Conservation (phyloP, 2,888 invertebrate species). For the Xanthorhoe spadicearia region DNA sequence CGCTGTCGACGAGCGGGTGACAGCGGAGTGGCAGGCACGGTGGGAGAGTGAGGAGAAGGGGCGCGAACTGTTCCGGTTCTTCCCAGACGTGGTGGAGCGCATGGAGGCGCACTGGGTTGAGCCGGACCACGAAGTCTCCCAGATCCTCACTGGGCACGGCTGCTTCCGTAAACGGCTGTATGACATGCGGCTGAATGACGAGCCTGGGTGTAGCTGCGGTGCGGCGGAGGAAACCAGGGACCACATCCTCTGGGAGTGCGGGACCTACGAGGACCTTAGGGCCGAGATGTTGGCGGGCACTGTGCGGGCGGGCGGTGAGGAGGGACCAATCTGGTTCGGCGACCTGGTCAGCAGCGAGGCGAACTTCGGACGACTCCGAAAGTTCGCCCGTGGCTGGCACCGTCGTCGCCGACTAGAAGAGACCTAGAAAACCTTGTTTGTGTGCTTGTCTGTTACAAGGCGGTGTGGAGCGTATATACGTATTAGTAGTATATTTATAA, state of each 20-base stretch:
- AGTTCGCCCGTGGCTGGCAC: too few species aligned
- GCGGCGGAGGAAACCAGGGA: constrained; percentile 5
- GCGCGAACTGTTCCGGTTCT: constrained; percentile 6
- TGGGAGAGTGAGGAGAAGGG: constrained; percentile 1
- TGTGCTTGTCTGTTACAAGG: too few species aligned
- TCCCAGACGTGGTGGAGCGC: constrained; percentile 19
- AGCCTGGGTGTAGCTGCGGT: constrained; percentile 3
- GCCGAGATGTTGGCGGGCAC: neutral
- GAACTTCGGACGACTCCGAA: too few species aligned
- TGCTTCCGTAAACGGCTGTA: neutral
- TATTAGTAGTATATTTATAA: too few species aligned
- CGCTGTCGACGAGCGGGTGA: neutral
- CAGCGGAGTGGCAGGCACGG: neutral
- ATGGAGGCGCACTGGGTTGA: constrained; percentile 21
- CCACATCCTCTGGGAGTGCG: constrained; percentile 11
- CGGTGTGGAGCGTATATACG: too few species aligned
- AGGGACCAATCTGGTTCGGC: neutral
- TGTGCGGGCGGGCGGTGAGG: neutral
- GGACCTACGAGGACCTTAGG: neutral
- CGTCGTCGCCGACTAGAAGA: too few species aligned
- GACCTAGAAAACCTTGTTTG: too few species aligned
- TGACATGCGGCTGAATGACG: neutral
- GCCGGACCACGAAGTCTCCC: constrained; percentile 7
- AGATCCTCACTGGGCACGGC: constrained; percentile 7
- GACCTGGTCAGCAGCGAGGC: neutral